These are phyloP conservation scores for Antheraea yamamai DNA, from an alignment of 2,888 invertebrate genomes.

Conservation along the genomic window DNA sequence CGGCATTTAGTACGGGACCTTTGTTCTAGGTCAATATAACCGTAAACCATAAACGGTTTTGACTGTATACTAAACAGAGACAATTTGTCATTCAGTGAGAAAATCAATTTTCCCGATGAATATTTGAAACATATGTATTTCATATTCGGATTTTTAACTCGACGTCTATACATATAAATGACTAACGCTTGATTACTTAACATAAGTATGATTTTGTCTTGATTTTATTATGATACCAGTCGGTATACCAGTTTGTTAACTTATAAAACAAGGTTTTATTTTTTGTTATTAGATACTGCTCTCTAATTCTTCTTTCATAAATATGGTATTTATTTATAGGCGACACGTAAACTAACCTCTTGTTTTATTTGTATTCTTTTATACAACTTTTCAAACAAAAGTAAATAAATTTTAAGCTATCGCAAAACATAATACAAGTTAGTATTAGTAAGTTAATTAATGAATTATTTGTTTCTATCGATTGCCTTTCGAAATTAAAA, in stretches of 20 bases:
- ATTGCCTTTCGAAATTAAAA: background rate
- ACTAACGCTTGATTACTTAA: no score
- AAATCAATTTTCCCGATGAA: no score
- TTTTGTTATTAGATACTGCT: background rate
- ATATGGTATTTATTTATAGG: background rate
- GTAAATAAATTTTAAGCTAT: background rate
- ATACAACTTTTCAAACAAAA: background rate
- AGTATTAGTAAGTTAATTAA: background rate
- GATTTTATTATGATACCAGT: background rate
- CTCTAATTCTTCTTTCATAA: background rate
- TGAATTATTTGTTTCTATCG: background rate
- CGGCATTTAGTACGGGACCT: no score
- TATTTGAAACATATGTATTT: no score
- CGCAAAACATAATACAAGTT: background rate
- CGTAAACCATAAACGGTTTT: no score
- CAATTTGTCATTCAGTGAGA: no score
- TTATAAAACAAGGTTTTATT: background rate
- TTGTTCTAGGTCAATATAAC: no score
- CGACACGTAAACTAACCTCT: background rate
- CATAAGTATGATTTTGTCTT: no score
- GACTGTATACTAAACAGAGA: no score
- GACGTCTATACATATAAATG: no score
- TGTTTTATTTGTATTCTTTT: background rate
- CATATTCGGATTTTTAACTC: no score
- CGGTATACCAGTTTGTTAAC: background rate